Percentiles rank a stretch among this genome's conserved stretches.
Conservation (phyloP, 2,797 vertebrate genomes). For the Tenualosa ilisha region DNA sequence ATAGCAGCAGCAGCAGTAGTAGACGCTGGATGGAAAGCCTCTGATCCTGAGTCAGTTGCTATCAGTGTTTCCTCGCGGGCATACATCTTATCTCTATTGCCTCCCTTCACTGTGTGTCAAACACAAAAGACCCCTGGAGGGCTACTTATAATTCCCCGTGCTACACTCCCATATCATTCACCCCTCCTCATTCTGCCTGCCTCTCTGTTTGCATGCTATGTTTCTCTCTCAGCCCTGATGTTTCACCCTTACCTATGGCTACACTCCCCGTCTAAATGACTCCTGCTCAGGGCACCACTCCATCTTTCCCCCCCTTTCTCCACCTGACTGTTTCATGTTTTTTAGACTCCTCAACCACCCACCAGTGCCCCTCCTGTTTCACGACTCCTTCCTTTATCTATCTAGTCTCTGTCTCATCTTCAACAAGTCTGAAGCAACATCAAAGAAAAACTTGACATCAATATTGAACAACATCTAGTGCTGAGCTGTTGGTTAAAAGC, state of each 20-base stretch:
- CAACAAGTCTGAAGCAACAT: background rate
- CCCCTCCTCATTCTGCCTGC: background rate
- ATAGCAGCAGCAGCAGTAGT: background rate
- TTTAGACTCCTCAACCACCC: background rate
- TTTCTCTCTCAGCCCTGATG: background rate
- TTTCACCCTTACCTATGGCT: background rate
- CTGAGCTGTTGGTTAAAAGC: too few species aligned
- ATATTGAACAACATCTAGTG: too few species aligned
- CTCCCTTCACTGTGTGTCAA: background rate
- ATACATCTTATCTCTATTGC: background rate
- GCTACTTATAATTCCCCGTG: background rate
- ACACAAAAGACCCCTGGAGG: background rate
- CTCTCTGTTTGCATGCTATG: background rate
- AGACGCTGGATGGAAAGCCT: background rate
- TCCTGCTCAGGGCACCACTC: background rate
- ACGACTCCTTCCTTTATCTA: background rate
- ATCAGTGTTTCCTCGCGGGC: background rate
- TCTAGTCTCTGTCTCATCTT: background rate
- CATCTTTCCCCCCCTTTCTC: background rate
- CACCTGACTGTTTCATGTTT: background rate
- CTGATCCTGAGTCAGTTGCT: background rate
- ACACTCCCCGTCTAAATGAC: background rate
- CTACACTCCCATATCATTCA: background rate
- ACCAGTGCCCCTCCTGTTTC: background rate
- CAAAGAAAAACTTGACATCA: too few species aligned